Evolutionary conservation across 2,888 invertebrate genomes (phyloP), one percentile per base, ranked within the genome.

Genomic region (Drosophila rubida): DNA sequence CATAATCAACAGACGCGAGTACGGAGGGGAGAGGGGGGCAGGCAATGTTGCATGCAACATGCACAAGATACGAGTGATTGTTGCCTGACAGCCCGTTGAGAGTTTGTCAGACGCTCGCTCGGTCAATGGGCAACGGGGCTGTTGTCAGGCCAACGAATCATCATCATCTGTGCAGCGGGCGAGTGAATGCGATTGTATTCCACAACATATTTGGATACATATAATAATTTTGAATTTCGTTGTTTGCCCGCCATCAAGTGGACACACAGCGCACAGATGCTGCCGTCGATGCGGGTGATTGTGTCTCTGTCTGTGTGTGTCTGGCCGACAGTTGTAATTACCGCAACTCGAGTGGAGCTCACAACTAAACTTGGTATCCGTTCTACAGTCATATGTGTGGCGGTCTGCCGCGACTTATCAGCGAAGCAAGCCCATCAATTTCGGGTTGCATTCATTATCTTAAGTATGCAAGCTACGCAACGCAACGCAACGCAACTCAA

Each of bases 1-100:
- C 82, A 84, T 82, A 82, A 82, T 87, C 87, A 82, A 81, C 70
- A 65, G 66, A 60, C 50, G 62, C 41, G n/a, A 63, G 66, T 57
- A 50, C 59, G 37, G 13, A 8, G 13, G 44, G 5, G 6, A 37
- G 23, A n/a, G 35, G 0, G 3, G 19, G 14, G 4, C 46, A 39
- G 71, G 62, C 50, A 70, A 69, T 75, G 85, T 87, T 82, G 82
- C 82, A 85, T 82, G 82, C 86, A 85, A 82, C 82, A 82, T 82
- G 82, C 78, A 84, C 85, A 80, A 77, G 67, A 69, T 60, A 53
- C 75, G 74, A 80, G 70, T 78, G 74, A 78, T 69, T 69, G 74
- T 63, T 85, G 76, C 66, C 75, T 75, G 80, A 83, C 69, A 75
- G 81, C 78, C 69, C 60, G 85, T 58, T 76, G 74, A 74, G 74